Evolutionary conservation across 2,888 invertebrate genomes (phyloP).

Genomic region (Gymnosoma rotundatum): DNA sequence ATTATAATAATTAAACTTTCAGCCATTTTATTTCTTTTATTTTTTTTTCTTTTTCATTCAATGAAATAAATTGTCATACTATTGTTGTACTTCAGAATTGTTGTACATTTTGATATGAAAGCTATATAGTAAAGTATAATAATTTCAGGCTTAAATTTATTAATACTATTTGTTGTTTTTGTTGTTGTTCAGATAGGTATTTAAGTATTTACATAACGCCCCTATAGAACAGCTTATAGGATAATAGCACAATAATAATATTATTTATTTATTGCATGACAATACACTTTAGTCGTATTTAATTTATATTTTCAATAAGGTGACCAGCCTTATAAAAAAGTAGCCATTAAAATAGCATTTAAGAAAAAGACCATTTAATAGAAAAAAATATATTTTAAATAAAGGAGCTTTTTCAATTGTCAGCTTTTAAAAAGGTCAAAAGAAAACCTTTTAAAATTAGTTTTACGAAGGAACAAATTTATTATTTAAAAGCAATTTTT

Average conservation of each 20-base stretch:
- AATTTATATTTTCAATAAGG: constrained; percentile 34
- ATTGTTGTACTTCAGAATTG: neutral
- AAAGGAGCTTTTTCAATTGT: too few species aligned
- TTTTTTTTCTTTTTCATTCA: constrained; percentile 28
- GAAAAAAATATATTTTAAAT: too few species aligned
- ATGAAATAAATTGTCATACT: neutral
- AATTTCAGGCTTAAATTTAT: constrained; percentile 54
- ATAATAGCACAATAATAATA: constrained; percentile 63
- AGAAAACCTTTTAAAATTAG: too few species aligned
- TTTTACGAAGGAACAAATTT: too few species aligned
- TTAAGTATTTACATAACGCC: constrained; percentile 32
- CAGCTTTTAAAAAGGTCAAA: too few species aligned
- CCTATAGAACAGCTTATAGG: constrained; percentile 53
- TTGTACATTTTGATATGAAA: constrained; percentile 34
- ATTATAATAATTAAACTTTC: constrained; percentile 61
- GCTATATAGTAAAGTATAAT: constrained; percentile 53
- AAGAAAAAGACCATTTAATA: too few species aligned
- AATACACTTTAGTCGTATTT: constrained; percentile 57
- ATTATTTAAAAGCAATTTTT: too few species aligned
- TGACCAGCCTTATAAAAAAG: constrained; percentile 34
- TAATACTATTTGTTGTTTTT: constrained; percentile 42
- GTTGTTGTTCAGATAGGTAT: constrained; percentile 10
- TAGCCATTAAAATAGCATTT: too few species aligned
- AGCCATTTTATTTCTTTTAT: constrained; percentile 38
- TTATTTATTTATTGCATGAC: constrained; percentile 66